Base-by-base conservation (phyloP, 30 jellyfish, hydroid and myxozoan genomes). In the Catostylus mosaicus region DNA sequence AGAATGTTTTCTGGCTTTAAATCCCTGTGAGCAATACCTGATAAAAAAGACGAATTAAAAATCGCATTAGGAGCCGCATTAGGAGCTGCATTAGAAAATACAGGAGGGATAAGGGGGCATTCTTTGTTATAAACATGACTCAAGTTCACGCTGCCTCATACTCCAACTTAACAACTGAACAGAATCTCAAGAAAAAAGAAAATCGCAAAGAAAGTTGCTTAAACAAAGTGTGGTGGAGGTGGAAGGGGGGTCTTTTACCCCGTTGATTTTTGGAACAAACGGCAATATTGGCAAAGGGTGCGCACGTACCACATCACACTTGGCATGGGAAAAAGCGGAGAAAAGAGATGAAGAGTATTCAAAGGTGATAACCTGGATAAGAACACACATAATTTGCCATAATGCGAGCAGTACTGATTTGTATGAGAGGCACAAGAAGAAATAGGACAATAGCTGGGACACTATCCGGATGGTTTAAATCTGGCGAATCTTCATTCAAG, bases 1-100 rank as follows among this genome's bases (percentile, higher is more conserved):
- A 93, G 68, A 10, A 93, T 93, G 73, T 93, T 93, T 34, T 93
- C 97, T 43, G 97, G 98, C 74, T 93, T 93, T 63, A 93, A 77
- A 66, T 93, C 98, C 23, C 98, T 66, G 51, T 93, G 98, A 30
- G 98, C 96, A 8, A 93, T 83, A 12, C 98, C 98, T 93, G 33
- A 20, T 62, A 73, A 16, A 70, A 24, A 19, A 66, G 48, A 11
- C 29, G 4, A 30, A n/a, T 8, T 8, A 38, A 24, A n/a, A n/a
- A n/a, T n/a, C n/a, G n/a, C n/a, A n/a, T n/a, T n/a, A n/a, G n/a
- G n/a, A n/a, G n/a, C n/a, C n/a, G n/a, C n/a, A n/a, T n/a, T n/a
- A n/a, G n/a, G n/a, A n/a, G n/a, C n/a, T n/a, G n/a, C n/a, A n/a
- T n/a, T n/a, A n/a, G n/a, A n/a, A n/a, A n/a, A n/a, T n/a, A n/a